Conservation (phyloP, 2,797 vertebrate genomes). For the Huso huso region DNA sequence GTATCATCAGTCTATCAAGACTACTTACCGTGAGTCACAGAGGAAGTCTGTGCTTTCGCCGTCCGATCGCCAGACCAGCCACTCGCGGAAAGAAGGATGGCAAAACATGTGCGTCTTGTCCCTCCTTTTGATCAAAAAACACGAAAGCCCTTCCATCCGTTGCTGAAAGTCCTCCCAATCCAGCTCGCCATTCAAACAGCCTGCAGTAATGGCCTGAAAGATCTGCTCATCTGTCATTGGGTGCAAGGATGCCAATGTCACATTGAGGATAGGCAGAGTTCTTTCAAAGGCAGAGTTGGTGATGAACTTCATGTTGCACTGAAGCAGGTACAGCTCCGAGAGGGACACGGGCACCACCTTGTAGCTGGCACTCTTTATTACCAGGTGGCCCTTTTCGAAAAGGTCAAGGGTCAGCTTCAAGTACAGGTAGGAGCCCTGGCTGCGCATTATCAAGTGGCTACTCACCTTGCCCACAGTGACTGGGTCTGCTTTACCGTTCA, state of each 20-base stretch:
- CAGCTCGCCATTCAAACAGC: constrained; percentile 70
- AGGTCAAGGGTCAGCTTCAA: constrained; percentile 93
- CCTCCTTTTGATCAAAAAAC: constrained; percentile 83
- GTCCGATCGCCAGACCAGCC: constrained; percentile 95
- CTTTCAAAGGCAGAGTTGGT: constrained; percentile 88
- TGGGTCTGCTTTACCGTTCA: constrained; percentile 87
- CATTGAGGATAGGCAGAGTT: constrained; percentile 79
- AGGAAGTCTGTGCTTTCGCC: constrained; percentile 90
- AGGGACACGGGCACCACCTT: constrained; percentile 94
- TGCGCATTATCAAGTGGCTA: constrained; percentile 84
- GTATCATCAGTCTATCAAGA: constrained; percentile 1
- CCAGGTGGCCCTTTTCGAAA: constrained; percentile 87
- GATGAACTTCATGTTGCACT: constrained; percentile 98
- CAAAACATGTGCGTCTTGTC: constrained; percentile 98
- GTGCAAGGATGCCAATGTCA: constrained; percentile 88
- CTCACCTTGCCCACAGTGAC: constrained; percentile 79
- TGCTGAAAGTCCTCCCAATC: constrained; percentile 92
- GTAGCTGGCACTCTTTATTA: constrained; percentile 96
- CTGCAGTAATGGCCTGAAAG: constrained; percentile 84
- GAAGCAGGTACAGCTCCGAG: constrained; percentile 88
- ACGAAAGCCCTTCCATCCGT: constrained; percentile 83
- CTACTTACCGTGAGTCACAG: constrained; percentile 85
- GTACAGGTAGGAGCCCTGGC: constrained; percentile 93
- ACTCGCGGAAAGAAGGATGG: constrained; percentile 95
- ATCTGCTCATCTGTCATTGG: constrained; percentile 96